These are phyloP conservation scores for Hydropsyche tenuis DNA, from an alignment of 1,140 invertebrate genomes.

Conservation along the genomic window DNA sequence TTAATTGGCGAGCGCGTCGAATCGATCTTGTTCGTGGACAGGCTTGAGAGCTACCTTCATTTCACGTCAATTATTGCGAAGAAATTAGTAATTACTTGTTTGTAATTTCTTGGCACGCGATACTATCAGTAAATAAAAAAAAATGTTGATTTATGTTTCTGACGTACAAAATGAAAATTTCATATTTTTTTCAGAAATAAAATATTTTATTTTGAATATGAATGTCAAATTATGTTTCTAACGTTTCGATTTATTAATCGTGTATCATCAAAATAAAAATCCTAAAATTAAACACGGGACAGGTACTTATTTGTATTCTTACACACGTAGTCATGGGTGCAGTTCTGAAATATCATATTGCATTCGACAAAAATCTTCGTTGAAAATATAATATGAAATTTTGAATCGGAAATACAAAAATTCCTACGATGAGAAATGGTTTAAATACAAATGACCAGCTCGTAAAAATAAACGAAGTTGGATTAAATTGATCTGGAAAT, in stretches of 20 bases:
- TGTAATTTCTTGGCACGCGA: slow-evolving; percentile 5
- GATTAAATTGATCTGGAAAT: slow-evolving; percentile 11
- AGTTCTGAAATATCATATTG: not conserved
- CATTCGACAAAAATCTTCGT: too few species aligned
- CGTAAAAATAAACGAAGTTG: not conserved
- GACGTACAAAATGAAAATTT: too few species aligned
- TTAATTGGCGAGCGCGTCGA: slow-evolving; percentile 44
- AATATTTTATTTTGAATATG: too few species aligned
- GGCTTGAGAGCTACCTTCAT: slow-evolving; percentile 31
- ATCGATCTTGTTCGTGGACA: slow-evolving; percentile 36
- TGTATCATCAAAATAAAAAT: too few species aligned
- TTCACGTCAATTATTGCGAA: slow-evolving; percentile 33
- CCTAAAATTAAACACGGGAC: too few species aligned
- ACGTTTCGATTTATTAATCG: too few species aligned
- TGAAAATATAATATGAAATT: too few species aligned
- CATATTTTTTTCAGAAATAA: too few species aligned
- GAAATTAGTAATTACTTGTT: slow-evolving; percentile 35
- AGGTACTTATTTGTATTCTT: slow-evolving; percentile 4
- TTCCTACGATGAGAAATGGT: not conserved
- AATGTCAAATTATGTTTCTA: too few species aligned
- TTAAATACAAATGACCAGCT: not conserved
- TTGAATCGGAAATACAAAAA: not conserved
- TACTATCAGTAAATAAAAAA: not conserved
- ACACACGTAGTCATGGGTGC: slow-evolving; percentile 10
- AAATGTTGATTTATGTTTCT: too few species aligned